A percentile compares a stretch with the other conserved stretches of the same genome.
Conservation (phyloP, 2,797 vertebrate species). For the Danio kyathit region DNA sequence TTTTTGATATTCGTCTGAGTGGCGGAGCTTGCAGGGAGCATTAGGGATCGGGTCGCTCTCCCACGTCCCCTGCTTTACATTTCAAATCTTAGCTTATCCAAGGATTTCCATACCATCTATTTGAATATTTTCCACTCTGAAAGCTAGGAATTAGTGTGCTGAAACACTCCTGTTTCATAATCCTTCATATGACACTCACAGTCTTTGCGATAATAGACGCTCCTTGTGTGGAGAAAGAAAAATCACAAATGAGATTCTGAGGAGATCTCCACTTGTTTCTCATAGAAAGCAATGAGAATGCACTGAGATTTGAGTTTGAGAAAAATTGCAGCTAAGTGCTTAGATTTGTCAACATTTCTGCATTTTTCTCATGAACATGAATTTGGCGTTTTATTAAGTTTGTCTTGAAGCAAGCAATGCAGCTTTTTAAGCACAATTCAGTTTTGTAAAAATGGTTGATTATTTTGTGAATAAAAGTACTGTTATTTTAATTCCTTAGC, state of each 20-base stretch:
- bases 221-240: neutral
- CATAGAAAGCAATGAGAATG: neutral
- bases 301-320: neutral
- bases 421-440: no score
- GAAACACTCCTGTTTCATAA: slow-evolving; percentile 50
- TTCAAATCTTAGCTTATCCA: slow-evolving; percentile 80
- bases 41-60: slow-evolving; percentile 69
- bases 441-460: no score
- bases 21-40: slow-evolving; percentile 56
- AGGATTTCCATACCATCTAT: slow-evolving; percentile 85
- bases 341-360: neutral
- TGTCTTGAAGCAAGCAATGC: no score
- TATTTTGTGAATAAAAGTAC: no score
- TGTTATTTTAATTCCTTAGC: no score
- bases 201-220: slow-evolving; percentile 31
- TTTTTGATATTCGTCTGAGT: slow-evolving; percentile 54
- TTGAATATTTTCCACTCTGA: slow-evolving; percentile 84
- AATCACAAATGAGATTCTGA: slow-evolving; percentile 10
- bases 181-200: slow-evolving; percentile 39
- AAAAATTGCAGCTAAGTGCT: neutral
- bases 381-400: no score
- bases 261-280: slow-evolving; percentile 9
- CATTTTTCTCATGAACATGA: no score
- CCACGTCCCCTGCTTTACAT: slow-evolving; percentile 80
- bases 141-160: slow-evolving; percentile 57